Percentiles rank a stretch among this genome's conserved stretches.
Conservation (phyloP, 1,140 invertebrate species). For the Lepidurus packardi region DNA sequence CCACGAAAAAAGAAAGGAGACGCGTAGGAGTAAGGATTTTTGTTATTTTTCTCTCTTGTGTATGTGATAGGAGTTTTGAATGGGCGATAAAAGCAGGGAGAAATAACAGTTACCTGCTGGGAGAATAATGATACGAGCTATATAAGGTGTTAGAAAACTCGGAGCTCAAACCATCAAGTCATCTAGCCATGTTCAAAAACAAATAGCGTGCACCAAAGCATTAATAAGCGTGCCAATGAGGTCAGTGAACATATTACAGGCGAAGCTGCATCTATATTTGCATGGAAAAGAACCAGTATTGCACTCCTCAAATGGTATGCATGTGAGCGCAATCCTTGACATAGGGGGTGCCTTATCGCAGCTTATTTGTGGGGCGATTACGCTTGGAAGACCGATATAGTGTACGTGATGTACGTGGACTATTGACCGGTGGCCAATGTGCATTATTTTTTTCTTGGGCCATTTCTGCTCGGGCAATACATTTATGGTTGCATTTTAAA, state of each 20-base stretch:
- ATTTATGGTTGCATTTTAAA: no score
- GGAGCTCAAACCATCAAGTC: background rate
- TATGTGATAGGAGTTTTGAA: background rate
- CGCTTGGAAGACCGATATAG: no score
- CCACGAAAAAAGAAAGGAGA: background rate
- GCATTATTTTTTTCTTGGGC: no score
- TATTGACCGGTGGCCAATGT: no score
- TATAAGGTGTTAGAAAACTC: conserved; percentile 19
- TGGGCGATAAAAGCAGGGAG: background rate
- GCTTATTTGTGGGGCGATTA: no score
- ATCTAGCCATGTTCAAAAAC: background rate
- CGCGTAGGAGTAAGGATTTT: background rate
- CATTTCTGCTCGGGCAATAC: no score
- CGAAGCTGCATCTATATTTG: background rate
- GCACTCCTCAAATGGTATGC: no score
- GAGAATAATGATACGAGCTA: conserved; percentile 10
- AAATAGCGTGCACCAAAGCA: conserved; percentile 2
- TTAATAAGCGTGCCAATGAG: background rate
- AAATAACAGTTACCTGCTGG: background rate
- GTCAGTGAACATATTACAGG: background rate
- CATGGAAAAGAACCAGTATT: background rate
- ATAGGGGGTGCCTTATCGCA: no score
- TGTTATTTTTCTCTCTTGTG: background rate
- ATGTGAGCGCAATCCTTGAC: no score
- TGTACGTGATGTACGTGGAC: no score